Conservation (phyloP, 2,888 invertebrate genomes). For the Agrotis puta region DNA sequence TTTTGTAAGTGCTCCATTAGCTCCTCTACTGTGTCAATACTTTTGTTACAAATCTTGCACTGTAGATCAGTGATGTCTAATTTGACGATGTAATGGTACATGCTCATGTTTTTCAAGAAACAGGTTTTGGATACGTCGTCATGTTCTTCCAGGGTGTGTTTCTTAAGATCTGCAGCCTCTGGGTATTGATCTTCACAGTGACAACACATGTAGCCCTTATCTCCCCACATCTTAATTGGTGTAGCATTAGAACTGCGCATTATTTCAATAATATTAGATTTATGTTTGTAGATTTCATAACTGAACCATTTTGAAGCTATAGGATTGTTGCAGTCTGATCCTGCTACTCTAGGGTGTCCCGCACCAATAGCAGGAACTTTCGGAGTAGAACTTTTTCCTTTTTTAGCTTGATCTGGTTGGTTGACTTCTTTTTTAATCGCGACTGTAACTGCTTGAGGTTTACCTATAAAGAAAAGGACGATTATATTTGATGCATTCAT, state of each 20-base stretch:
- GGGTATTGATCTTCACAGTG: slow-evolving; percentile 70
- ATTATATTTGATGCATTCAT: slow-evolving; percentile 56
- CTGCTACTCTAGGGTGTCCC: background rate
- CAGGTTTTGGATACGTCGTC: slow-evolving; percentile 65
- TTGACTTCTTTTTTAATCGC: slow-evolving; percentile 20
- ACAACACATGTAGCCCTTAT: slow-evolving; percentile 74
- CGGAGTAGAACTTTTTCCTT: background rate
- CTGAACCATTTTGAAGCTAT: slow-evolving; percentile 11
- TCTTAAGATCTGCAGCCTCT: slow-evolving; percentile 72
- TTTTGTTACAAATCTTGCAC: slow-evolving; percentile 71
- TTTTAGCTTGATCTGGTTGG: background rate
- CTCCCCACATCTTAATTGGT: slow-evolving; percentile 71
- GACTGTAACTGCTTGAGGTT: slow-evolving; percentile 64
- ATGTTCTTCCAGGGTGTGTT: slow-evolving; percentile 67
- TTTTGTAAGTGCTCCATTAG: slow-evolving; percentile 69
- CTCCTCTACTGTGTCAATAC: slow-evolving; percentile 60
- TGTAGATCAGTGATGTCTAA: slow-evolving; percentile 74
- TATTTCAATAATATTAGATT: slow-evolving; percentile 72
- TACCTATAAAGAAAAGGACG: slow-evolving; percentile 77
- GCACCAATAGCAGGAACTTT: slow-evolving; percentile 56
- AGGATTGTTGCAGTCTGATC: background rate
- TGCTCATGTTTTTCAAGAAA: slow-evolving; percentile 59
- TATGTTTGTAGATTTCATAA: slow-evolving; percentile 68
- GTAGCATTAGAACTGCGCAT: slow-evolving; percentile 77
- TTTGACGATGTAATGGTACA: slow-evolving; percentile 58